Evolutionary conservation across 2,797 vertebrate species (phyloP), one percentile per base, ranked within the genome.

Genomic region (Ctenochaetus hawaiiensis): DNA sequence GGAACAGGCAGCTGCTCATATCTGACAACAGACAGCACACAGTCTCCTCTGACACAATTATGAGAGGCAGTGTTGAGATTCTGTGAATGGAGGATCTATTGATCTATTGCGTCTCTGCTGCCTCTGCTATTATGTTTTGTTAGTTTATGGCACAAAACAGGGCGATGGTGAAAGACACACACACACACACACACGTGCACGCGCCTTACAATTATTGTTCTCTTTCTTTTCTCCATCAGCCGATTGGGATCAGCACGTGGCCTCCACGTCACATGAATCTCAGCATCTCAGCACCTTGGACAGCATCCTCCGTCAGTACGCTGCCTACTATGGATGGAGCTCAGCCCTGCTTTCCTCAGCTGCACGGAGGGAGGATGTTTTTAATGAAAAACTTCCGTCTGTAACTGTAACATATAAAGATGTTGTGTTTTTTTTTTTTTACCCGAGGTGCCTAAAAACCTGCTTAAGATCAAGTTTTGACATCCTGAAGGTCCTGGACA

Each of bases 251-350:
- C 52, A 78, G 66, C 89, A 93, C 89, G 88, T 92, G 92, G 80
- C 67, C 53, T 51, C 51, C 64, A 80, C 90, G 91, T 95, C 92
- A 91, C 87, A n/a, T 63, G 80, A 51, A 48, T 64, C 81, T 89
- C 92, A 92, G 93, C 85, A 48, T 64, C 81, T 89, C 92, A 92
- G 93, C 85, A 93, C 91, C 90, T 87, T 81, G 92, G 91, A 93
- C 93, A 93, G 92, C 92, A 86, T 83, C 86, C 72, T 75, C 83
- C 72, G 69, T 72, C 87, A 49, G 78, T 37, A 34, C 75, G 65
- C 65, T 75, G 81, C 59, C 66, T 34, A 2, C 76, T 44, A 30
- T 10, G 68, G 67, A 78, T 43, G 68, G 58, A 72, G 61, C 77
- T 80, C 22, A 39, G 75, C 72, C 74, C 56, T 66, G 30, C 51